Evolutionary conservation across 2,797 vertebrate species (phyloP).

Genomic region (Pteropus rufus): DNA sequence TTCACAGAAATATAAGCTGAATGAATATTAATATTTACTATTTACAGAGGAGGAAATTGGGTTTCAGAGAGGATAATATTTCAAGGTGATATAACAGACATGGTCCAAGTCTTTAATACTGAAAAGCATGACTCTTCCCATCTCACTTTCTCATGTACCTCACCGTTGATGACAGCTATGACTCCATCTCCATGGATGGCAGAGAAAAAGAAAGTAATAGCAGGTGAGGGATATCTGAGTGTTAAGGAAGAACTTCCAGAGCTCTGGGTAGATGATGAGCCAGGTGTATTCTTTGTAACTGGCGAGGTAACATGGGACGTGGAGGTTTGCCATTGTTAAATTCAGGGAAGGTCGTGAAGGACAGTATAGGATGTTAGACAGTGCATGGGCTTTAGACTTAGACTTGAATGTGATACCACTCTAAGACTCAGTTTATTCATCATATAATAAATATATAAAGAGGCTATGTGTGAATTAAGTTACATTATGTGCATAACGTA

Average conservation of each 20-base stretch:
- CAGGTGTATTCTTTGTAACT: background rate
- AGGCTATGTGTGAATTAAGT: background rate
- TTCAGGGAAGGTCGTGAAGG: background rate
- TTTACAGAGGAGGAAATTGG: background rate
- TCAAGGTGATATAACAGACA: background rate
- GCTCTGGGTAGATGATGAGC: background rate
- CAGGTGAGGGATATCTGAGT: background rate
- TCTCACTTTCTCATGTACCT: accelerated
- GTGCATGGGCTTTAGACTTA: background rate
- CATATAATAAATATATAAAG: background rate
- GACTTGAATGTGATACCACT: background rate
- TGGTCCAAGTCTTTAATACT: background rate
- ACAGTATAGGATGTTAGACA: background rate
- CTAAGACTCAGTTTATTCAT: background rate
- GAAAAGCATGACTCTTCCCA: background rate
- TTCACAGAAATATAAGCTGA: background rate
- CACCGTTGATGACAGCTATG: background rate
- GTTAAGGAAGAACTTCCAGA: background rate
- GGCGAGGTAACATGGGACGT: too few species aligned
- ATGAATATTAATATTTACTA: background rate
- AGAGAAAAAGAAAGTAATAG: too few species aligned
- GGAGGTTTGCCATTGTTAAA: too few species aligned
- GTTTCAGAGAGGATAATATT: background rate
- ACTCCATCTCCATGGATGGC: background rate
- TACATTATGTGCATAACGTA: accelerated